Evolutionary conservation across 2,888 invertebrate genomes (phyloP).

Genomic region (Stenichneumon culpator): DNA sequence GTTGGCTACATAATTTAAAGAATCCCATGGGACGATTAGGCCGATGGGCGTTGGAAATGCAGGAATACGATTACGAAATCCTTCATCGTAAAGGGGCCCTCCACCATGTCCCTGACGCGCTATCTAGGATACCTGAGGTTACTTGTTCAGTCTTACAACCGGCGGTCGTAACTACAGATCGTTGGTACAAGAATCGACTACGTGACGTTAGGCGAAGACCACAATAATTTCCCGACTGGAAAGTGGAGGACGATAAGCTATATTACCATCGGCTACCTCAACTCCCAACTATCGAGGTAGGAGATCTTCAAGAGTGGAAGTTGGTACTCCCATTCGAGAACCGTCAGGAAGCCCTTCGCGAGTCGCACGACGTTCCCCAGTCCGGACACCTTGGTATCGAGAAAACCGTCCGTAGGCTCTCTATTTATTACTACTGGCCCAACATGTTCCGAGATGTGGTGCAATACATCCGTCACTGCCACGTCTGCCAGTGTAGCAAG

Average conservation of each 20-base stretch:
- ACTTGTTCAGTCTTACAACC: background rate
- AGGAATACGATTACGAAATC: background rate
- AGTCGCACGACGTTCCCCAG: background rate
- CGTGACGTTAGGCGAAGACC: background rate
- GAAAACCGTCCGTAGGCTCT: background rate
- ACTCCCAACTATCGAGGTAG: background rate
- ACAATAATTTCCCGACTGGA: background rate
- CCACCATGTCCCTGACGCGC: too few relatives aligned
- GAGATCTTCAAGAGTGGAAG: background rate
- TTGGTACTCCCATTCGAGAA: background rate
- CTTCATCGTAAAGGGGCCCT: too few relatives aligned
- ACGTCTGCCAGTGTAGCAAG: too few relatives aligned
- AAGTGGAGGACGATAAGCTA: background rate
- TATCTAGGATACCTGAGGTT: background rate
- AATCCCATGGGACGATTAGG: conserved; percentile 66
- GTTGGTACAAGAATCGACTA: background rate
- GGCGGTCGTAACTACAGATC: background rate
- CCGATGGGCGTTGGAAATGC: conserved; percentile 67
- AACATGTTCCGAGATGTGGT: conserved; percentile 64
- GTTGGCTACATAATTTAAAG: conserved; percentile 69
- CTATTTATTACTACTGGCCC: conserved; percentile 57
- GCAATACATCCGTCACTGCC: too few relatives aligned
- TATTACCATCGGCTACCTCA: background rate
- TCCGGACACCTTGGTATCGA: background rate
- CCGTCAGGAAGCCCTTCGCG: background rate